These are phyloP conservation scores for Eulemur rufifrons DNA, from an alignment of 2,113 vertebrate genomes.

Conservation along the genomic window DNA sequence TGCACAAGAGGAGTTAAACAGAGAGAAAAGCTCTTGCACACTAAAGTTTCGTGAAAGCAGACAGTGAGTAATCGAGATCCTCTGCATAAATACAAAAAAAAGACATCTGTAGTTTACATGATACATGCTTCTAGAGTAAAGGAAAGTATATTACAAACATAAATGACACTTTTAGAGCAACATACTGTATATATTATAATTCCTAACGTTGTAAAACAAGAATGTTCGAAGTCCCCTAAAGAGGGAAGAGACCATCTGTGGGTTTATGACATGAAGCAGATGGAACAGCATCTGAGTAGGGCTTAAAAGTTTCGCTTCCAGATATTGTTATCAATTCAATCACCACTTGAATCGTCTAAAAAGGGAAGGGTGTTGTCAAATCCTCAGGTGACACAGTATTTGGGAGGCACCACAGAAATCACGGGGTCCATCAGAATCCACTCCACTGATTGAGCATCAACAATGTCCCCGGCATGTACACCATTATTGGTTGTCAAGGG, in stretches of 20 bases:
- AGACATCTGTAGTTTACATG: constrained; percentile 48
- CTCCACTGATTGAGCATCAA: not conserved
- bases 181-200: constrained; percentile 67
- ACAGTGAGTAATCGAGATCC: constrained; percentile 34
- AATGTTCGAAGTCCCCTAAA: constrained; percentile 53
- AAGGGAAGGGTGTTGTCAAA: not conserved
- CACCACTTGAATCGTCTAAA: not conserved
- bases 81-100: constrained; percentile 42
- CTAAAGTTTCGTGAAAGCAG: constrained; percentile 36
- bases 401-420: not conserved
- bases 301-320: not conserved
- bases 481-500: not conserved
- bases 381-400: not conserved
- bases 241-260: constrained; percentile 55
- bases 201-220: constrained; percentile 68
- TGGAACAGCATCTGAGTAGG: constrained; percentile 20
- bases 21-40: not conserved
- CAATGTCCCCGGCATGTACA: not conserved
- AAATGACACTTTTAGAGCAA: constrained; percentile 66
- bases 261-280: constrained; percentile 55
- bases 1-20: not conserved
- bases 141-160: constrained; percentile 60
- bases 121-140: constrained; percentile 65
- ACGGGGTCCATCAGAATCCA: not conserved
- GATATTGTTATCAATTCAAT: not conserved